A percentile compares a stretch with the other conserved stretches of the same genome.
Evolutionary conservation across 2,888 invertebrate genomes (phyloP).

Genomic region (Meloe dianella): DNA sequence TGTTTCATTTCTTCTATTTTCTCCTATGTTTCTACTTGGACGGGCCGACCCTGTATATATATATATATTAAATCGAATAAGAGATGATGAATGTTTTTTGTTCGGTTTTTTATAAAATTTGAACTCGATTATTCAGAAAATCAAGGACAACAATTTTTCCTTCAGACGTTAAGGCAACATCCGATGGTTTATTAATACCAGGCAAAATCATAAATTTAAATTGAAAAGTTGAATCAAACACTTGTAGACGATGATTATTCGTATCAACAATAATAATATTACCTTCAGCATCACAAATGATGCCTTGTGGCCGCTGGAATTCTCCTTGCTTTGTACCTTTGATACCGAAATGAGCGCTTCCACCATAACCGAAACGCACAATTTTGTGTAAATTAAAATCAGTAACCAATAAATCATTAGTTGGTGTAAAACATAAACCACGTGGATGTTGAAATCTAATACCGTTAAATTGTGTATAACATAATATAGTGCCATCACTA

Average conservation of each 20-base stretch:
- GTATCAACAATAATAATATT: conserved; percentile 4
- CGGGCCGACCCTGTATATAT: too few species aligned
- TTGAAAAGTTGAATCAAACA: neutral
- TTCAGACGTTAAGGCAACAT: neutral
- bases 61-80: too few species aligned
- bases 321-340: neutral
- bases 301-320: neutral
- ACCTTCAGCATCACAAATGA: neutral
- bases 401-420: conserved; percentile 84
- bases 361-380: conserved; percentile 73
- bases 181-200: neutral
- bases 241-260: conserved; percentile 12
- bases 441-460: conserved; percentile 77
- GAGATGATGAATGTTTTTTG: too few species aligned
- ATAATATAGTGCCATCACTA: conserved; percentile 77
- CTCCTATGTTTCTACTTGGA: too few species aligned
- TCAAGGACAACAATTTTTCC: neutral
- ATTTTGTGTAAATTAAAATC: conserved; percentile 94
- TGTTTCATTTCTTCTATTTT: too few species aligned
- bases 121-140: neutral
- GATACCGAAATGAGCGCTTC: conserved; percentile 30
- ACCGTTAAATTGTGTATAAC: conserved; percentile 78
- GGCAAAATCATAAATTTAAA: neutral
- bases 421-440: conserved; percentile 84
- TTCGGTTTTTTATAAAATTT: neutral